A percentile compares a stretch with the other conserved stretches of the same genome.
Evolutionary conservation across 2,797 vertebrate species (phyloP).

Genomic region (Lepilemur ruficaudatus): DNA sequence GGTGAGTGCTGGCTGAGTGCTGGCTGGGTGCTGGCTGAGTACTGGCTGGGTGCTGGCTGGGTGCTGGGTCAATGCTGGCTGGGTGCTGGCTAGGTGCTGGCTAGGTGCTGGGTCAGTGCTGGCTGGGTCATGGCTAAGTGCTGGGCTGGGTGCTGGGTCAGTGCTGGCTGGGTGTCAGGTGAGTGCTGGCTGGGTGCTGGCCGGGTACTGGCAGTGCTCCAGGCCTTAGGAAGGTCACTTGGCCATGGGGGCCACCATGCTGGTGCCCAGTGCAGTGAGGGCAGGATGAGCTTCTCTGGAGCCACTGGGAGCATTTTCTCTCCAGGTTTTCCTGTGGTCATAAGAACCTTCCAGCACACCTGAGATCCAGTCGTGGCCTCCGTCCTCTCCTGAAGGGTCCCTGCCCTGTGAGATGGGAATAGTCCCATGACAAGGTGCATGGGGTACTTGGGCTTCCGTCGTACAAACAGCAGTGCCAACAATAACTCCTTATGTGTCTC

Average conservation of each 20-base stretch:
- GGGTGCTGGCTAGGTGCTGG: background rate
- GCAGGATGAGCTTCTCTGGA: background rate
- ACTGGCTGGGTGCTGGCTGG: too few species aligned
- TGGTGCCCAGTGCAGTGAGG: background rate
- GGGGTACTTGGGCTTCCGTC: rapidly evolving
- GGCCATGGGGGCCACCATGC: background rate
- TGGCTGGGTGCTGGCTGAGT: too few species aligned
- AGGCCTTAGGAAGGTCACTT: background rate
- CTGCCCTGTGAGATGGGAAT: background rate
- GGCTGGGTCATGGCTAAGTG: too few species aligned
- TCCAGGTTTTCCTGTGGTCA: background rate
- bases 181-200: background rate
- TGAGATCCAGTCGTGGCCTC: background rate
- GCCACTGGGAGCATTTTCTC: background rate
- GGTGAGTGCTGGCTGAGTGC: background rate
- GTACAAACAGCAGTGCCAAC: background rate
- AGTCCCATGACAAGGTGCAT: rapidly evolving
- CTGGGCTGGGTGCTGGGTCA: background rate
- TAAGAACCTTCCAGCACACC: background rate
- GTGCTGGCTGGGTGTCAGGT: background rate
- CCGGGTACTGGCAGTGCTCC: background rate
- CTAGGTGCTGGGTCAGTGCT: background rate
- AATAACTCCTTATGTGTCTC: background rate
- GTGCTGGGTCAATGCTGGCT: background rate
- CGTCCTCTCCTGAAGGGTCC: background rate